phyloP scores from a whole-genome alignment of 2,113 vertebrate genomes.

The Heteronetta atricapilla region DNA sequence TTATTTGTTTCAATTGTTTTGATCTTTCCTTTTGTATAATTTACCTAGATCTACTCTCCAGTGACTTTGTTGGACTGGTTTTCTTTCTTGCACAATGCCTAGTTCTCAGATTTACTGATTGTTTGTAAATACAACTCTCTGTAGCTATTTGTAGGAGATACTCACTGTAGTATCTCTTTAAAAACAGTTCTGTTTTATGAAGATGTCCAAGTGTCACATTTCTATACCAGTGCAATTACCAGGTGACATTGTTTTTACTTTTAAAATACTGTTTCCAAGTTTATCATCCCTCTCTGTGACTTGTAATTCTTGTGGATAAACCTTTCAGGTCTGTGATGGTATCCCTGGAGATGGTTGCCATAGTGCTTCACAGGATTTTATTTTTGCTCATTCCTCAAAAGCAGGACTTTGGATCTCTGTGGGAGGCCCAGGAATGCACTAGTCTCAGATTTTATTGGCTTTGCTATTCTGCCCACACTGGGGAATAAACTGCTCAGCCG shows the following conservation, averaged over 20 bases:
- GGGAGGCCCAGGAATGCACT: conserved; percentile 7
- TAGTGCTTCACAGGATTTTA: conserved; percentile 42
- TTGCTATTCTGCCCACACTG: neutral
- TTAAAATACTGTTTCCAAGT: conserved; percentile 46
- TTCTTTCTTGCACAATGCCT: neutral
- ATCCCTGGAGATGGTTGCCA: conserved; percentile 67
- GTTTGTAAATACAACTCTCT: neutral
- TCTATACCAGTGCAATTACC: conserved; percentile 11
- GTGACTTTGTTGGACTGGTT: neutral
- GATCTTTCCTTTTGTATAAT: neutral
- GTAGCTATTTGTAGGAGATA: neutral
- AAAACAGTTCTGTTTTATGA: conserved; percentile 18
- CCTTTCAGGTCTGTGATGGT: conserved; percentile 48
- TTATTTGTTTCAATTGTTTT: neutral
- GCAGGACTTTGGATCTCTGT: conserved; percentile 19
- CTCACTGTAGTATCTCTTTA: neutral
- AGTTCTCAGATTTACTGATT: neutral
- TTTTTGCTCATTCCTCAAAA: conserved; percentile 63
- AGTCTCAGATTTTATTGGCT: neutral
- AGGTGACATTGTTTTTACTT: conserved; percentile 43
- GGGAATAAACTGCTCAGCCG: neutral
- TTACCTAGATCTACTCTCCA: neutral
- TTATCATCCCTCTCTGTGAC: neutral
- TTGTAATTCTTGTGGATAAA: conserved; percentile 49
- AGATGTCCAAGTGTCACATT: neutral